phyloP scores from a whole-genome alignment of 1,140 invertebrate species.

The Formica selysi region DNA sequence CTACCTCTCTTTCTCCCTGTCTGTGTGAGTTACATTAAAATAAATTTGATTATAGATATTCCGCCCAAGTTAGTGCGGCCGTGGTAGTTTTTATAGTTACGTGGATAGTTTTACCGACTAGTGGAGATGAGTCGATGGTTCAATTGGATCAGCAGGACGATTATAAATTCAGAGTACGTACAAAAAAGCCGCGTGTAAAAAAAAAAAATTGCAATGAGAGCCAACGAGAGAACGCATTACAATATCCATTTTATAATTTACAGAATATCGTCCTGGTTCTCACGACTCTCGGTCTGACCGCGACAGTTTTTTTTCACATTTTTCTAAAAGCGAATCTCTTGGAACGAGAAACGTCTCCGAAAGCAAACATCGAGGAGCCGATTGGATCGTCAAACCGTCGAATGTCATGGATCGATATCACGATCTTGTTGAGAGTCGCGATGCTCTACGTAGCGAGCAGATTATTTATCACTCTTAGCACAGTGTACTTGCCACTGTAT shows the following conservation, averaged over 20 bases:
- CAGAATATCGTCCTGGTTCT: slow-evolving; percentile 88
- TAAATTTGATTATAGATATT: slow-evolving; percentile 88
- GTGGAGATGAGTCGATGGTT: slow-evolving; percentile 84
- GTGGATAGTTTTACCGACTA: slow-evolving; percentile 89
- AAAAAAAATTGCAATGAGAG: neutral
- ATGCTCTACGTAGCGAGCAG: slow-evolving; percentile 93
- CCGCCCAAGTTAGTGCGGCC: slow-evolving; percentile 93
- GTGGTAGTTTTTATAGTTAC: slow-evolving; percentile 92
- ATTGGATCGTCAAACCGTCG: slow-evolving; percentile 17
- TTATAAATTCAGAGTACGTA: slow-evolving; percentile 91
- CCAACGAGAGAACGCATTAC: neutral
- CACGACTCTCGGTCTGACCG: slow-evolving; percentile 87
- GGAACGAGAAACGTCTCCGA: slow-evolving; percentile 68
- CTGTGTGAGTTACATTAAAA: slow-evolving; percentile 4
- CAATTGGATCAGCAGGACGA: slow-evolving; percentile 90
- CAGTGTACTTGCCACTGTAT: slow-evolving; percentile 95
- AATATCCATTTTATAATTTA: slow-evolving; percentile 47
- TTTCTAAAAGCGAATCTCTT: slow-evolving; percentile 83
- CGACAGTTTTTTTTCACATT: slow-evolving; percentile 88
- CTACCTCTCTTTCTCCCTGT: neutral
- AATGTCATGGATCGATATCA: slow-evolving; percentile 75
- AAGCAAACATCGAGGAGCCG: slow-evolving; percentile 65
- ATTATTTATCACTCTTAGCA: slow-evolving; percentile 93
- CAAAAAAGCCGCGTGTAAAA: neutral
- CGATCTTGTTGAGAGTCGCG: slow-evolving; percentile 81